Conservation (phyloP, 30 jellyfish, hydroid and myxozoan genomes). For the Phacellophora camtschatica region DNA sequence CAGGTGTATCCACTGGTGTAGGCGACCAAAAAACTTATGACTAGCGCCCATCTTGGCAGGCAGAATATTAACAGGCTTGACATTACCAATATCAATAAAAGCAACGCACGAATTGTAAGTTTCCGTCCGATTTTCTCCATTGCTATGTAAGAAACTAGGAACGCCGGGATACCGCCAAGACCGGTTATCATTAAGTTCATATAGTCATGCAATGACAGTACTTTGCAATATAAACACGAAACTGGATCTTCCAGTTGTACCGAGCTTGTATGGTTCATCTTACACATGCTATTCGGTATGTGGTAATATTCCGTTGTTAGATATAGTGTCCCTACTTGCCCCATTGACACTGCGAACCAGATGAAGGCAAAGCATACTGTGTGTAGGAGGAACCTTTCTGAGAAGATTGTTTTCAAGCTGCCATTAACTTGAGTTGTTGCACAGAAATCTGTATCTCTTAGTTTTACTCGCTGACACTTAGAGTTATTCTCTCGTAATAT, state of each 20-base stretch:
- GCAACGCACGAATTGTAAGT: constrained; percentile 49
- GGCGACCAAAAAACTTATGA: constrained; percentile 52
- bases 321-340: constrained; percentile 68
- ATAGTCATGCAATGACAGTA: constrained; percentile 41
- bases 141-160: constrained; percentile 44
- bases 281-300: constrained; percentile 51
- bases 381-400: constrained; percentile 36
- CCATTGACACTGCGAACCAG: constrained; percentile 73
- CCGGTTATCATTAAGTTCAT: constrained; percentile 55
- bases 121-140: constrained; percentile 68
- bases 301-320: constrained; percentile 63
- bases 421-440: constrained; percentile 2
- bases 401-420: constrained; percentile 10
- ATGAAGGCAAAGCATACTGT: constrained; percentile 51
- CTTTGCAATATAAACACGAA: constrained; percentile 57
- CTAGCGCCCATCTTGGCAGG: constrained; percentile 63
- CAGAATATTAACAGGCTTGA: constrained; percentile 52
- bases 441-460: constrained; percentile 7
- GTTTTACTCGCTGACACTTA: constrained; percentile 29
- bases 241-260: constrained; percentile 53
- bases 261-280: background rate
- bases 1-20: constrained; percentile 73
- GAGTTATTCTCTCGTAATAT: constrained; percentile 36
- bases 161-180: constrained; percentile 66
- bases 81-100: constrained; percentile 44